Evolutionary conservation across 2,888 invertebrate genomes (phyloP).

Genomic region (Eristalis tenax): DNA sequence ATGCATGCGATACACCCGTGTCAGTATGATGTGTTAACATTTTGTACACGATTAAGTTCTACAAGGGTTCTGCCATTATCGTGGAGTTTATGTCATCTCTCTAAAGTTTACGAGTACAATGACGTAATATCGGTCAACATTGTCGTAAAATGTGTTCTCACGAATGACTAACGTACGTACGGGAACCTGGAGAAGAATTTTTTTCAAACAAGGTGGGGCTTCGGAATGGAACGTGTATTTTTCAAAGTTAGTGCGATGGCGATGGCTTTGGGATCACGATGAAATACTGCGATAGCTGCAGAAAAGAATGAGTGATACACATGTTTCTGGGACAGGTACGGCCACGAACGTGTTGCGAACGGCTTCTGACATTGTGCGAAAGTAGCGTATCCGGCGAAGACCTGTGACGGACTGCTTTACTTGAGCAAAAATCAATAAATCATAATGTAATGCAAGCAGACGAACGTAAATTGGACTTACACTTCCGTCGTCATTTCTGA

Average conservation of each 20-base stretch:
- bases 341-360: not conserved
- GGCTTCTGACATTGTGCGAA: not conserved
- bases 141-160: slow-evolving; percentile 19
- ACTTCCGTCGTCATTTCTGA: not conserved
- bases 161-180: slow-evolving; percentile 20
- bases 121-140: slow-evolving; percentile 29
- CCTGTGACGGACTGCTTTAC: not conserved
- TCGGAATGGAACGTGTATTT: not conserved
- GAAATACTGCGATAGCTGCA: not conserved
- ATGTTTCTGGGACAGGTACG: not conserved
- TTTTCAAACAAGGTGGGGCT: slow-evolving; percentile 13
- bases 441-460: not conserved
- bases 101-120: slow-evolving; percentile 11
- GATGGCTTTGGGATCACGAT: not conserved
- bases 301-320: not conserved
- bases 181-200: not conserved
- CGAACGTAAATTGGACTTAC: not conserved
- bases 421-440: not conserved
- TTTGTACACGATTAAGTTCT: slow-evolving; percentile 6
- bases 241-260: not conserved
- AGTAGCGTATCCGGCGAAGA: not conserved
- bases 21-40: slow-evolving; percentile 15
- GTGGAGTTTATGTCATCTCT: slow-evolving; percentile 20
- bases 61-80: slow-evolving; percentile 26
- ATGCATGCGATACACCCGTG: not conserved